Base-by-base conservation (phyloP, 1,140 invertebrate genomes). In the Lanistes nyassanus region DNA sequence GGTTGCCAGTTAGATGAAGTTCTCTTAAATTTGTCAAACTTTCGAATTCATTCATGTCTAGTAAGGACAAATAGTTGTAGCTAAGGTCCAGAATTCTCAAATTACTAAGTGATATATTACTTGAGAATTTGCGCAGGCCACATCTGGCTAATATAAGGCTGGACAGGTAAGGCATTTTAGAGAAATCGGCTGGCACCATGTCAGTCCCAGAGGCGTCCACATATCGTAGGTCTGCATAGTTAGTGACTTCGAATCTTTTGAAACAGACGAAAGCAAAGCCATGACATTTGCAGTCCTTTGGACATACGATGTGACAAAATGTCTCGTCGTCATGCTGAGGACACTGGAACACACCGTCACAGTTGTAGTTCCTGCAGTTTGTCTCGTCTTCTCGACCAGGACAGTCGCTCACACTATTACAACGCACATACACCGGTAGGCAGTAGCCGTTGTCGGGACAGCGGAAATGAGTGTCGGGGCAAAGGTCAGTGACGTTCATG, bases 371-470 rank as follows among this genome's bases (percentile, higher is more conserved):
- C 62, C 34, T 31, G 16, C 62, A 65, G 62, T 36, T 37, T 2
- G 26, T 3, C 34, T 65, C 62, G 62, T 65, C 62, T 21, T 76
- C 67, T 37, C 56, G n/a, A 31, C 39, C 36, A 0, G 56, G 55
- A 29, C 75, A 76, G 75, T 76, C 75, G 29, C 23, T 21, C 39
- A 70, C 19, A 51, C 75, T 67, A 67, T 76, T 76, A 51, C 75
- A 76, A 51, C 75, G 68, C 75, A 69, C 70, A 39, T 70, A 73
- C 7, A 73, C 37, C 26, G 70, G 76, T 0, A 73, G 64, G 26
- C 70, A 69, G 39, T 67, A 73, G 23, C 62, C 60, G 23, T 73
- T 23, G 9, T 23, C 62, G 7, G 19, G 1, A 53, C 75, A 76
- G 31, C 39, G 53, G 29, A 62, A 60, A 53, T 76, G 75, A 16